Conservation (phyloP, 2,113 vertebrate species). For the Aegithalos caudatus region DNA sequence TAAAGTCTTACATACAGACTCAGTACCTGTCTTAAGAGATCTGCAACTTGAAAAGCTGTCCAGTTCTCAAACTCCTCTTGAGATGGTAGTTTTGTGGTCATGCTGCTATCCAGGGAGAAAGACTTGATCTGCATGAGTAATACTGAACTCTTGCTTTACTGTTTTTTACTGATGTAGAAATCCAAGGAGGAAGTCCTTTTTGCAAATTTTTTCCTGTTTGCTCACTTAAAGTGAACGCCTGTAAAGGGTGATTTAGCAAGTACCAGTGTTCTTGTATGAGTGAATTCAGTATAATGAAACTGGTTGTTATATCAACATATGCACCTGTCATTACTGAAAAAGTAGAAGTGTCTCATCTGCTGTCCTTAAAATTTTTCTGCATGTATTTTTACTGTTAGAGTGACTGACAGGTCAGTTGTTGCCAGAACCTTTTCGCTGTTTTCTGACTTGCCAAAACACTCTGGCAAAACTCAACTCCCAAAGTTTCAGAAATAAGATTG, state of each 20-base stretch:
- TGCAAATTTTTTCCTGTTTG: constrained; percentile 54
- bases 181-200: constrained; percentile 67
- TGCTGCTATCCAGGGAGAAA: constrained; percentile 8
- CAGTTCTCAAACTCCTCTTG: constrained; percentile 81
- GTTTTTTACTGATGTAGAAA: constrained; percentile 35
- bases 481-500: neutral
- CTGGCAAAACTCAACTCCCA: neutral
- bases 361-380: neutral
- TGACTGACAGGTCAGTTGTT: neutral
- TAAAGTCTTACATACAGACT: neutral
- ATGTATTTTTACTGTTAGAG: neutral
- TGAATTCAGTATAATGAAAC: neutral
- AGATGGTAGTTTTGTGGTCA: constrained; percentile 78
- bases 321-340: neutral
- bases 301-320: neutral
- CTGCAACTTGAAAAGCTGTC: constrained; percentile 76
- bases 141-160: neutral
- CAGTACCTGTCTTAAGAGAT: constrained; percentile 78
- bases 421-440: neutral
- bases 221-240: constrained; percentile 45
- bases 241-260: neutral
- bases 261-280: neutral
- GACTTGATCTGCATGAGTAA: neutral
- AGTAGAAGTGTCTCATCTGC: neutral
- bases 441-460: neutral